A percentile compares a stretch with the other conserved stretches of the same genome.
phyloP scores from a whole-genome alignment of 2,797 vertebrate species.

The Cygnus olor region DNA sequence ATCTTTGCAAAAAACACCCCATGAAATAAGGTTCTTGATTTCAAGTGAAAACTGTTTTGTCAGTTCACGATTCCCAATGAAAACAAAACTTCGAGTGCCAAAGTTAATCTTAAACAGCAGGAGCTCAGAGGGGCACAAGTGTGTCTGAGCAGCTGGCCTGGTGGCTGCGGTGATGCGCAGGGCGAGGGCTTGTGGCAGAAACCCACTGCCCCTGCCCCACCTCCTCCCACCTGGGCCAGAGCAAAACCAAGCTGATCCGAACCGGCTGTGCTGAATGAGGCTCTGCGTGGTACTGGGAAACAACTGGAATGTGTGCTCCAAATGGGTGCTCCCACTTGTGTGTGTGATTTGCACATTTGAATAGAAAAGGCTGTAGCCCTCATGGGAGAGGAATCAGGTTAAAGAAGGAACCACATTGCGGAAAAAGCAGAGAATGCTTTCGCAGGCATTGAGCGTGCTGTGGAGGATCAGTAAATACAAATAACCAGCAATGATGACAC shows the following conservation, averaged over 20 bases:
- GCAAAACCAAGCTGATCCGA: accelerated
- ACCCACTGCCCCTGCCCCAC: not conserved
- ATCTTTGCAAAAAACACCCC: not conserved
- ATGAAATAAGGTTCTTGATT: not conserved
- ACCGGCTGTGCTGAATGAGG: accelerated
- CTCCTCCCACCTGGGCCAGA: not conserved
- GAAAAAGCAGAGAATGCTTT: not conserved
- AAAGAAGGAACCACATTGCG: not conserved
- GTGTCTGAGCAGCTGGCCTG: not conserved
- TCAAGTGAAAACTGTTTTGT: not conserved
- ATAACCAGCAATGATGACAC: accelerated
- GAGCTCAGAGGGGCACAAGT: not conserved
- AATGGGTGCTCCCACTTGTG: accelerated
- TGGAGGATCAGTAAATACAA: not conserved
- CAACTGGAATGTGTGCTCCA: accelerated
- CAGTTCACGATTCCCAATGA: not conserved
- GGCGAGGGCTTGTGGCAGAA: not conserved
- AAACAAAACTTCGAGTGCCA: not conserved
- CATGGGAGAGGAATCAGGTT: not conserved
- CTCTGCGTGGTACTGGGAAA: not conserved
- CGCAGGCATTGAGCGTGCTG: accelerated
- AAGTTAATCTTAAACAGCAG: not conserved
- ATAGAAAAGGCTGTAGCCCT: not conserved
- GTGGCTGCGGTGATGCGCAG: too few species aligned
- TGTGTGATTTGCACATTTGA: accelerated